Base-by-base conservation (phyloP, 2,888 invertebrate genomes). In the Falcaria lacertinaria region DNA sequence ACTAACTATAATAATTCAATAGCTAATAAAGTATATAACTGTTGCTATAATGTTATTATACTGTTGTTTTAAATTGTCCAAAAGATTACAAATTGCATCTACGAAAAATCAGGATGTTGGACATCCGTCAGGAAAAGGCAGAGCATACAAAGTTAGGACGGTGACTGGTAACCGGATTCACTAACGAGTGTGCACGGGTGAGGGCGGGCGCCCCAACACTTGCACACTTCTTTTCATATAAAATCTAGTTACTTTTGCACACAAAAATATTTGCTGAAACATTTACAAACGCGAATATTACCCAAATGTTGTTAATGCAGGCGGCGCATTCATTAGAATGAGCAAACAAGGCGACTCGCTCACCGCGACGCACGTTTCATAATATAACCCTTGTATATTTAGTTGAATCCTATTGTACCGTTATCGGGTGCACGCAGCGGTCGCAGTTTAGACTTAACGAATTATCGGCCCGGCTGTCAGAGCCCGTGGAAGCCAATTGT, bases 391-490 rank as follows among this genome's bases (percentile, higher is more conserved):
- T 60, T 68, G 54, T 54, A 66, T 69, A 71, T 73, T 76, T 74
- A 71, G 76, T 73, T 55, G 64, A 76, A 70, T 75, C 74, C 73
- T 68, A 77, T 75, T 76, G 69, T 69, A 70, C 62, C 73, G 80
- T 81, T 84, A 85, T 85, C 84, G 69, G 64, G 66, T 67, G 71
- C 75, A 76, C 78, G 70, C 85, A 85, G 85, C 74, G 76, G 71
- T 69, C 77, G 70, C 74, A 75, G 77, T 78, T 80, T 77, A 82
- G 80, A 79, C 78, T 83, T 82, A 81, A 77, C 81, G 82, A 83
- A 82, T 83, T 80, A 84, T 82, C 81, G 72, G 69, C 61, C 70
- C 73, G 65, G 64, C 74, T 79, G 80, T 78, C 80, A 79, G 67
- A 61, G 66, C 64, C 70, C 67, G 69, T 77, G 67, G 74, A 74